Evolutionary conservation across 2,113 vertebrate genomes (phyloP), one percentile per base, ranked within the genome.

Genomic region (Ciconia boyciana): DNA sequence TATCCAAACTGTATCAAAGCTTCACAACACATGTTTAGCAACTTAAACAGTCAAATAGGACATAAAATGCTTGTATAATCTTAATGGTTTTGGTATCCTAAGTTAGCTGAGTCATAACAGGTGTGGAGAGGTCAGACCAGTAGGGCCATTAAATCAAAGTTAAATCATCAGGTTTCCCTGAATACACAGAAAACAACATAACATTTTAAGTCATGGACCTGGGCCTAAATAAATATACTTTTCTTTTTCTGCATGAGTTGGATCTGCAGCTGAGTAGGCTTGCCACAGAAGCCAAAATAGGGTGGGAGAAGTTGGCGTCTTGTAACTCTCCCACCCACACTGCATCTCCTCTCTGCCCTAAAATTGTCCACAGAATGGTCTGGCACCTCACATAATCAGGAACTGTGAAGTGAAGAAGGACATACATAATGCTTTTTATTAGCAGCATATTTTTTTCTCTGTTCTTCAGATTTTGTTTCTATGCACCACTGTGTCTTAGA

Each of bases 171-270:
- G 19, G 31, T 89, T 87, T 84, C 31, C 52, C 49, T 69, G 54
- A 91, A 92, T 21, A 66, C 25, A 46, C 3, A 72, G 57, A 29
- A 62, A 68, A 76, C 46, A 91, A 69, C 66, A 7, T 6, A 83
- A 24, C 16, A 82, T 55, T 87, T 75, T 18, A 84, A 75, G n/a
- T 55, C 39, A 44, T 79, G 74, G 57, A 65, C 13, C 16, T 62
- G 10, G 31, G 57, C 82, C 81, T 91, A 83, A 93, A 87, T 80
- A 80, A 94, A 93, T 51, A 21, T 61, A 57, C 28, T 95, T 84
- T 76, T 62, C 65, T 70, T 75, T 51, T 84, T 88, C 70, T 88
- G 34, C 58, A 14, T 84, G 48, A 76, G 65, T 46, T 79, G 52
- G 31, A 76, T 49, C 19, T 94, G 54, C 58, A 72, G 84, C 84